phyloP scores from a whole-genome alignment of 2,888 invertebrate genomes.

The Spodoptera exigua region DNA sequence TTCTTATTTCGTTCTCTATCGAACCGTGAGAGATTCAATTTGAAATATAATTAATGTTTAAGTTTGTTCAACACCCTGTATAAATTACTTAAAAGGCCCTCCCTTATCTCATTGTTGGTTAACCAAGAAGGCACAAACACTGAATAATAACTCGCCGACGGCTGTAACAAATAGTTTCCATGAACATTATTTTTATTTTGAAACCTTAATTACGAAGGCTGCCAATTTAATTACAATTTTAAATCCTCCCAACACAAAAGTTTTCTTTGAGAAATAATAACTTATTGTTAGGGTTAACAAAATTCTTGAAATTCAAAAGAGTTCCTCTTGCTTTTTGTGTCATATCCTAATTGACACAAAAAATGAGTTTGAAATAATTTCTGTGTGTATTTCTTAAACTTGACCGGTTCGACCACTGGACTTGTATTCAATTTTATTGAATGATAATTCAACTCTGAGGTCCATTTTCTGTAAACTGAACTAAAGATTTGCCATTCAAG shows the following conservation, averaged over 20 bases:
- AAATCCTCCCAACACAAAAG: not conserved
- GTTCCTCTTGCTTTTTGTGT: conserved; percentile 3
- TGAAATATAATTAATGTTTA: conserved; percentile 39
- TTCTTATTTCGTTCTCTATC: not conserved
- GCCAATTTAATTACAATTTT: conserved; percentile 8
- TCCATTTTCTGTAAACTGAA: too few species aligned
- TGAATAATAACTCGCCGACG: conserved; percentile 24
- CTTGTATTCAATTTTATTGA: too few species aligned
- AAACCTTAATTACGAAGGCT: conserved; percentile 14
- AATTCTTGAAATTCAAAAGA: conserved; percentile 25
- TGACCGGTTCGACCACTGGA: too few species aligned
- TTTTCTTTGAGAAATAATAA: conserved; percentile 22
- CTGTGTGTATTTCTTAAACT: not conserved
- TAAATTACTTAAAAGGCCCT: conserved; percentile 30
- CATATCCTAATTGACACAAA: not conserved
- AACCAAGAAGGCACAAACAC: conserved; percentile 28
- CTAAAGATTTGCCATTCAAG: too few species aligned
- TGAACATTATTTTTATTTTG: conserved; percentile 32
- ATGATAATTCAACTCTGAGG: too few species aligned
- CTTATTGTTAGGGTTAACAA: conserved; percentile 9
- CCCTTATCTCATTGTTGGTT: conserved; percentile 22
- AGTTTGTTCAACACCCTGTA: conserved; percentile 29
- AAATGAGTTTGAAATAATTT: too few species aligned
- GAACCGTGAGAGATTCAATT: not conserved
- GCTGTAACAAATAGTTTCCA: conserved; percentile 23